Base-by-base conservation (phyloP, 2,113 vertebrate species). In the Chloroceryle aenea region DNA sequence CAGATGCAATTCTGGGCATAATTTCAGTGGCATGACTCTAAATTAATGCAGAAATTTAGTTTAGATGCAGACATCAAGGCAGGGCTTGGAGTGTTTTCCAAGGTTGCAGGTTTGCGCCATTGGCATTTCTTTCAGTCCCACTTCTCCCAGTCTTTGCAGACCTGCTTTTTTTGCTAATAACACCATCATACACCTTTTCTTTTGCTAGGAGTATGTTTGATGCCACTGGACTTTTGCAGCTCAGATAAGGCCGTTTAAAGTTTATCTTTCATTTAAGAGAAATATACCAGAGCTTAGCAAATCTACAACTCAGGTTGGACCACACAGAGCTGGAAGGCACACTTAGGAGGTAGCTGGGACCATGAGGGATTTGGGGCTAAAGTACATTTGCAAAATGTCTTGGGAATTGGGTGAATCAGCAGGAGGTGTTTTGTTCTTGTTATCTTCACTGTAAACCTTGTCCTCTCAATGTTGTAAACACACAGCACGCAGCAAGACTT, bases 101-200 rank as follows among this genome's bases (percentile, higher is more conserved):
- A 29, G 25, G n/a, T 2, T 34, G 34, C 36, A 7, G 20, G 9
- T 55, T 79, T 71, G n/a, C 0, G 0, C 16, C 16, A 7, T 25
- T 62, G 63, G 6, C 30, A 18, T 5, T 34, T 4, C 16, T 47
- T 40, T 90, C 62, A 40, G 58, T 43, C 14, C 4, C 34, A 12
- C 19, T 78, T 61, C 48, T 71, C 13, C 4, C 62, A 48, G 25
- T 9, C 18, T 64, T 63, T 48, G 20, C 29, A 56, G 48, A 40
- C 21, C 9, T 43, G 18, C 0, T 42, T 89, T 50, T 50, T 82
- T 79, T 68, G 36, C 22, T 77, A 30, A 30, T 22, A 40, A 36
- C 30, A 66, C 4, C 7, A 6, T 23, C 17, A 9, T 23, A 45
- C 27, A 4, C 55, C n/a, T 53, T 75, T 45, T 93, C 9, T 36